Evolutionary conservation across 2,113 vertebrate genomes (phyloP).

Genomic region (Ammodytes marinus): DNA sequence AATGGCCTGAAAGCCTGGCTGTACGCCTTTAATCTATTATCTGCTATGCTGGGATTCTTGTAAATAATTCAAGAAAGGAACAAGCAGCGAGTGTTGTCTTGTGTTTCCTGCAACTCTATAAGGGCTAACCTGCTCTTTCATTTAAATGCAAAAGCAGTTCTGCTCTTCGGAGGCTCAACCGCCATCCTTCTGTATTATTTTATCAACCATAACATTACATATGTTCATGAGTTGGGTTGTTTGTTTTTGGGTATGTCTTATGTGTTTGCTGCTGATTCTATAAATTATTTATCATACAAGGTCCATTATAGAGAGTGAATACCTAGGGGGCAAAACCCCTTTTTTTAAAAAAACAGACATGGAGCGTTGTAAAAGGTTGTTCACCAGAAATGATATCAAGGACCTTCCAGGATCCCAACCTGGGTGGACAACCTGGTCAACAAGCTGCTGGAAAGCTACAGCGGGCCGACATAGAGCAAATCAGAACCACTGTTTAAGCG

Average conservation of each 20-base stretch:
- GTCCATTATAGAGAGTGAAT: too few species aligned
- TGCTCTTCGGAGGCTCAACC: background rate
- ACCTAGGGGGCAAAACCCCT: too few species aligned
- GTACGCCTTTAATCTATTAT: background rate
- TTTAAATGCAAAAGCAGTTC: background rate
- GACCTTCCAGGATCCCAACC: too few species aligned
- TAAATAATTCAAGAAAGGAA: constrained; percentile 45
- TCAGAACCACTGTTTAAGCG: too few species aligned
- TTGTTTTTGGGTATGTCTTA: background rate
- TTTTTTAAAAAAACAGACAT: too few species aligned
- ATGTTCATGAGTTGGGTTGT: background rate
- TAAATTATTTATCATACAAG: background rate
- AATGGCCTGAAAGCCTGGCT: constrained; percentile 2
- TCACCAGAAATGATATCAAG: too few species aligned
- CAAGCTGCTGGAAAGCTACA: too few species aligned
- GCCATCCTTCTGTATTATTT: too few species aligned
- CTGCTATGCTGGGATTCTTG: background rate
- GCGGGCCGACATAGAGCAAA: too few species aligned
- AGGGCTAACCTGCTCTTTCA: background rate
- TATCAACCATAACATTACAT: background rate
- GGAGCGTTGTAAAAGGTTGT: too few species aligned
- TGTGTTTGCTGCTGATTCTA: too few species aligned
- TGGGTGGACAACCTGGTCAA: too few species aligned
- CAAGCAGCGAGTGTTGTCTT: background rate
- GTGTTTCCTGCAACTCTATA: background rate